Base-by-base conservation (phyloP, 2,797 vertebrate species). In the Emys orbicularis region DNA sequence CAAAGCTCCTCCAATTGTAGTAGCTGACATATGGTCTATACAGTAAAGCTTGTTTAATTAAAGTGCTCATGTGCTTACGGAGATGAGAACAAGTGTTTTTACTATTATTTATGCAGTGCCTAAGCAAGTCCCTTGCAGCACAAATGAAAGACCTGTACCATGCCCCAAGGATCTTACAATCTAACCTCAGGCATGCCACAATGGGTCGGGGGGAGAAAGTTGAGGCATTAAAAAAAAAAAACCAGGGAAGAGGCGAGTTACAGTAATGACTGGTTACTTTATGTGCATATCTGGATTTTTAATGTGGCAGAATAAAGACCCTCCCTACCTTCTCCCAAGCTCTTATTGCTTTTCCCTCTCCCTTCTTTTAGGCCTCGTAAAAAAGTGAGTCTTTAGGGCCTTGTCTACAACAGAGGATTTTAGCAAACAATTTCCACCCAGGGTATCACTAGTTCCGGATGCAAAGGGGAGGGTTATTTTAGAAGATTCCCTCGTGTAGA, bases 11-110 rank as follows among this genome's bases (percentile, higher is more conserved):
- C 53, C 6, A 61, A 21, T 44, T 47, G 31, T 10, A 68, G 34
- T 19, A 19, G 34, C 61, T 68, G 61, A 37, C 34, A n/a, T 9
- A 37, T 68, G 15, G 34, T 5, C 34, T 68, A 59, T 0, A 0
- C 12, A 52, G 31, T 27, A 0, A 3, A 1, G n/a, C 0, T 0
- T 91, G 72, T 81, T 77, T 72, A 0, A 0, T 44, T 15, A 8
- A 59, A 34, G 11, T 47, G 50, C 3, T 49, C 65, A 12, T 0
- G 0, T 0, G 0, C 57, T 27, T 1, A 53, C 6, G 1, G 76
- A 84, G 50, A 52, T 0, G 8, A 93, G 76, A 29, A 52, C 61
- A 82, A 81, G 74, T 3, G 0, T 79, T 74, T 47, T 44, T 27
- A 41, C 72, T 61, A 76, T n/a, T 31, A 16, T 90, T 2, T 0